Percentiles rank a stretch among this genome's conserved stretches.
Conservation (phyloP, 2,888 invertebrate genomes). For the Prosapia bicincta region DNA sequence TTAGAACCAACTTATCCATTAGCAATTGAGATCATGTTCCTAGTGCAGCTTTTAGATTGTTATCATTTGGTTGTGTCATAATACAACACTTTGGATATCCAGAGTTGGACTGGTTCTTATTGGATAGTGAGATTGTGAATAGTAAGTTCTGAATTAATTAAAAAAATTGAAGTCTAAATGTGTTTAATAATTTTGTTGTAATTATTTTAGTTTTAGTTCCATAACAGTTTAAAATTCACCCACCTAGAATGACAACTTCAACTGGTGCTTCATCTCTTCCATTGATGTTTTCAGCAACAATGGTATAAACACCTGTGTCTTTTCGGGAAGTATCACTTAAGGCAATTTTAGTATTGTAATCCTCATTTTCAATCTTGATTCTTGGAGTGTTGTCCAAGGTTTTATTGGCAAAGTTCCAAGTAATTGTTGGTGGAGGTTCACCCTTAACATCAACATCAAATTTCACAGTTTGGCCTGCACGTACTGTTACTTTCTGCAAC, state of each 20-base stretch:
- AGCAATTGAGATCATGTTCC: no score
- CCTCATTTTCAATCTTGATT: conserved; percentile 80
- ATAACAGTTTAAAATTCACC: no score
- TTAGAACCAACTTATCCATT: no score
- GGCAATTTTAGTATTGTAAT: conserved; percentile 84
- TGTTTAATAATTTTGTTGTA: no score
- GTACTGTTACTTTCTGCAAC: conserved; percentile 80
- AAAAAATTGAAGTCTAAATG: no score
- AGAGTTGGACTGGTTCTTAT: no score
- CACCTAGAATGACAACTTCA: conserved; percentile 81
- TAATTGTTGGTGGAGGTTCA: conserved; percentile 91
- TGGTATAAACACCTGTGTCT: conserved; percentile 85
- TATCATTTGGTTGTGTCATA: no score
- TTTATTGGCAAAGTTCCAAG: conserved; percentile 70
- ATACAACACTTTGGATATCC: no score
- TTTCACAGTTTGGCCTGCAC: conserved; percentile 86
- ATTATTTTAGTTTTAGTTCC: no score
- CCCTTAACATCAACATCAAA: conserved; percentile 94
- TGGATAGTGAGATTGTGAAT: no score
- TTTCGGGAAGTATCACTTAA: conserved; percentile 77
- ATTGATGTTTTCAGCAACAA: conserved; percentile 89
- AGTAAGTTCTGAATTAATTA: no score
- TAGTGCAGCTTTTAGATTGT: no score
- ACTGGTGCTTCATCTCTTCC: conserved; percentile 93
- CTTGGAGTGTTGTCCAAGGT: conserved; percentile 64